phyloP scores from a whole-genome alignment of 2,113 vertebrate species.

The Myanophis thanlyinensis region DNA sequence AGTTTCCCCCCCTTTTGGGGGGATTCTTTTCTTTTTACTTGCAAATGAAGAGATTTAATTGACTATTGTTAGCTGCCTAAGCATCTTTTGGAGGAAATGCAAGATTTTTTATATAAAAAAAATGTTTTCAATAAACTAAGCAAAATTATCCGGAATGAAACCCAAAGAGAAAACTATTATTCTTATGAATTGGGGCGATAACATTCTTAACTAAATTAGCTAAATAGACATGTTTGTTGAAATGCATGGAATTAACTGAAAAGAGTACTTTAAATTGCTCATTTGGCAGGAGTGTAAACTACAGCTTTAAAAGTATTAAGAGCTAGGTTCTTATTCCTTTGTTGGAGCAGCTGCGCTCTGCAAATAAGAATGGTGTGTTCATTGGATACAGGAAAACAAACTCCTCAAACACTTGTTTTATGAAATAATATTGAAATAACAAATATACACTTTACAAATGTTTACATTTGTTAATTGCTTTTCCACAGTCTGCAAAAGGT shows the following conservation, averaged over 20 bases:
- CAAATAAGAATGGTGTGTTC: slow-evolving; percentile 42
- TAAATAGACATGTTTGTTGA: neutral
- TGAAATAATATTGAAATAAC: slow-evolving; percentile 37
- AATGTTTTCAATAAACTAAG: neutral
- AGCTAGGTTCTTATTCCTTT: slow-evolving; percentile 30
- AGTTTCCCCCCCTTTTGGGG: neutral
- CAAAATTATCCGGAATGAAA: neutral
- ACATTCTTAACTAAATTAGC: neutral
- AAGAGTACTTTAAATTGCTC: slow-evolving; percentile 4
- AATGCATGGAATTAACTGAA: neutral
- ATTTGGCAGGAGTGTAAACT: slow-evolving; percentile 30
- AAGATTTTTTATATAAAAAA: neutral
- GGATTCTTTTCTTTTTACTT: neutral
- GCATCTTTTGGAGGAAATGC: neutral
- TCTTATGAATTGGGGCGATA: neutral
- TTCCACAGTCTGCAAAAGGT: slow-evolving; percentile 31
- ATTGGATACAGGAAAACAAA: slow-evolving; percentile 23
- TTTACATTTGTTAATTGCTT: slow-evolving; percentile 54
- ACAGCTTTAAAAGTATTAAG: slow-evolving; percentile 13
- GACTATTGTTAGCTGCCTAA: neutral
- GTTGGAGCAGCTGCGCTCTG: slow-evolving; percentile 33
- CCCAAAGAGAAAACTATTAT: neutral
- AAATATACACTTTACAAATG: slow-evolving; percentile 58
- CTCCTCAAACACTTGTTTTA: slow-evolving; percentile 31
- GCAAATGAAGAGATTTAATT: neutral